Evolutionary conservation across 2,113 vertebrate species (phyloP).

Genomic region (Marmota monax): DNA sequence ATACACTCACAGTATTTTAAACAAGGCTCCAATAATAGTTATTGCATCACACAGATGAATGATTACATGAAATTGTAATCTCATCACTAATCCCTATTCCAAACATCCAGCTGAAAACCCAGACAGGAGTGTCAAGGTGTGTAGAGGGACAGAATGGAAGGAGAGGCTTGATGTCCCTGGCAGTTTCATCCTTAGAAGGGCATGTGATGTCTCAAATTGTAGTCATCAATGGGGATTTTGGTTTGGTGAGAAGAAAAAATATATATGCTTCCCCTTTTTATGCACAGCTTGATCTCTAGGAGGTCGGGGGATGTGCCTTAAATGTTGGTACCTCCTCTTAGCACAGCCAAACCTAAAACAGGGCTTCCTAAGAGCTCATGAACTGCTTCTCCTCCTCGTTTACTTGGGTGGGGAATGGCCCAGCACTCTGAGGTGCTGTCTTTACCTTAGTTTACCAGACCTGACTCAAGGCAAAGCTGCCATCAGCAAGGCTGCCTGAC

Average conservation of each 20-base stretch:
- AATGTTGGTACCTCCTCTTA: not conserved
- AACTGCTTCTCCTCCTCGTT: not conserved
- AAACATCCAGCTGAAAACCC: not conserved
- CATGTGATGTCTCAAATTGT: not conserved
- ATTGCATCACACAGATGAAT: not conserved
- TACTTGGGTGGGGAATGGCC: not conserved
- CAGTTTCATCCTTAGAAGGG: not conserved
- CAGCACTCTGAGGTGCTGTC: not conserved
- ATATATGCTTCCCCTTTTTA: not conserved
- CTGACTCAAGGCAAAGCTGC: not conserved
- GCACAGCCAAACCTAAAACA: not conserved
- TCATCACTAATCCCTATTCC: not conserved
- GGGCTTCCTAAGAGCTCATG: not conserved
- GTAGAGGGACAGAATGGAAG: not conserved
- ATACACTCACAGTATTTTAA: not conserved
- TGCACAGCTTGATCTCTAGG: not conserved
- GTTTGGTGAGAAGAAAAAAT: not conserved
- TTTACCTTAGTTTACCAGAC: not conserved
- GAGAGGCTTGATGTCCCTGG: not conserved
- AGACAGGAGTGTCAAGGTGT: not conserved
- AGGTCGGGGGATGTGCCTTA: not conserved
- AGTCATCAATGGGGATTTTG: not conserved
- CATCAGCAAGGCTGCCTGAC: not conserved
- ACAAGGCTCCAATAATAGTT: not conserved
- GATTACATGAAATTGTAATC: not conserved